Percentiles rank a stretch among this genome's conserved stretches.
phyloP scores from a whole-genome alignment of 2,113 vertebrate species.

The Aythya baeri region DNA sequence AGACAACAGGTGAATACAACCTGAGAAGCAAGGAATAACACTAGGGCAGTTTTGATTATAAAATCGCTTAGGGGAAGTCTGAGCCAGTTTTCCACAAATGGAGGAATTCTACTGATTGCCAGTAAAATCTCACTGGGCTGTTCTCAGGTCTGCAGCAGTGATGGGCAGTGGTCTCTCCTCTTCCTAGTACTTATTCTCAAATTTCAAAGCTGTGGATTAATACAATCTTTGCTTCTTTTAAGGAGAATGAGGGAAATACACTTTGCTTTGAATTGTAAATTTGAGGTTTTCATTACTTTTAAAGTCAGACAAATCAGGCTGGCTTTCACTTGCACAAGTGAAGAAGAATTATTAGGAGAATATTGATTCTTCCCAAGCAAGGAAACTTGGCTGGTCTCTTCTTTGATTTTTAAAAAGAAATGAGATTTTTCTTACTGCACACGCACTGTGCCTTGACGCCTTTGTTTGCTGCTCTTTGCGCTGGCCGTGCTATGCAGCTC shows the following conservation, averaged over 20 bases:
- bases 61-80: neutral
- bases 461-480: neutral
- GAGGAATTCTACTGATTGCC: neutral
- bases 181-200: rapidly evolving
- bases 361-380: neutral
- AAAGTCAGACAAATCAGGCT: neutral
- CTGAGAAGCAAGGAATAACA: neutral
- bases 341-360: neutral
- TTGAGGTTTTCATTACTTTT: neutral
- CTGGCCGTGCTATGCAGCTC: neutral
- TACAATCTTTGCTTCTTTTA: neutral
- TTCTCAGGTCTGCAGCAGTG: neutral
- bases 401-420: neutral
- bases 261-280: neutral
- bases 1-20: rapidly evolving
- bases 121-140: neutral
- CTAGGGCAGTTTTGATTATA: neutral
- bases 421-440: neutral
- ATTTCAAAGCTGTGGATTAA: neutral
- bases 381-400: neutral
- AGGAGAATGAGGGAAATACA: neutral
- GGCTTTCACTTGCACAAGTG: neutral
- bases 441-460: rapidly evolving
- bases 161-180: neutral
- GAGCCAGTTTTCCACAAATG: neutral